Base-by-base conservation (phyloP, 2,113 vertebrate genomes). In the Aptenodytes forsteri region DNA sequence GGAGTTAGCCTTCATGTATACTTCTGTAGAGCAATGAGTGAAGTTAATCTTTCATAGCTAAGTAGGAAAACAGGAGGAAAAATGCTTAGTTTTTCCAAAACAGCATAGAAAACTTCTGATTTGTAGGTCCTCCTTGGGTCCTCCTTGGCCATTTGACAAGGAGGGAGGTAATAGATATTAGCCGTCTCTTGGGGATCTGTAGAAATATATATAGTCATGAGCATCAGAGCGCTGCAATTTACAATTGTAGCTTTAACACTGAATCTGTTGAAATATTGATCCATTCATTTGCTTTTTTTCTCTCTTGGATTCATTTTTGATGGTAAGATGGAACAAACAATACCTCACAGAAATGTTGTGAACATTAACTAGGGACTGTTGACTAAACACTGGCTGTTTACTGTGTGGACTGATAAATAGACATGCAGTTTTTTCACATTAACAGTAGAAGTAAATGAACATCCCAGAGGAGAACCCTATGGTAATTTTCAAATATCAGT, bases 141-240 rank as follows among this genome's bases (percentile, higher is more conserved):
- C 25, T 83, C 19, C 11, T 46, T 49, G 38, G 21, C 29, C 25
- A 56, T 65, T 89, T 77, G 59, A 16, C 12, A 25, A 62, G 44
- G 25, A 77, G 16, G 7, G 16, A 79, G 26, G 9, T 42, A 54
- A 64, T 9, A 88, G 21, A 20, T 59, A 54, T 65, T 72, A 46
- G 5, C 1, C 6, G 3, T 38, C 25, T 67, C 26, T 32, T 42
- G 18, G 44, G 7, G 6, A 25, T 56, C 9, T 23, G 30, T 13
- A 69, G 34, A 61, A 88, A 77, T 6, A 0, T 38, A 6, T 44
- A 47, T 40, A 44, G 36, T 6, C 0, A 0, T 66, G 30, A 47
- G 6, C 9, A 11, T n/a, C 54, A 77, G 46, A 21, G 88, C 56
- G 14, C 8, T 65, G 16, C 34, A 69, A 8, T 14, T 88, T 72